Evolutionary conservation across 2,113 vertebrate genomes (phyloP).

Genomic region (Speoplatyrhinus poulsoni): DNA sequence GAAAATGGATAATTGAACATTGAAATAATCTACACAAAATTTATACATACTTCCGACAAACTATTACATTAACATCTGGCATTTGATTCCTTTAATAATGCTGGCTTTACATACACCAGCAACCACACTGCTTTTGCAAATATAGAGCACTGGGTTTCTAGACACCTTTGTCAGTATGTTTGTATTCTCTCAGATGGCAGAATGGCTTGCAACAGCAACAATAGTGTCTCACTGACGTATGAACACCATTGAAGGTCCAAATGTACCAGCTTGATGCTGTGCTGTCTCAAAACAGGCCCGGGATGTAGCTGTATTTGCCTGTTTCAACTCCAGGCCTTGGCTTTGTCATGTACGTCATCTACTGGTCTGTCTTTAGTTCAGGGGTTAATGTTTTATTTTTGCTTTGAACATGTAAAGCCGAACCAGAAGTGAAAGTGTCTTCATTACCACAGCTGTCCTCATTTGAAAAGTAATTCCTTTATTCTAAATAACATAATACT

Average conservation of each 20-base stretch:
- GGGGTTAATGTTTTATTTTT: too few species aligned
- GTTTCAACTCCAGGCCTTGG: slow-evolving; percentile 1
- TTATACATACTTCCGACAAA: not conserved
- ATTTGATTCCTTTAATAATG: slow-evolving; percentile 40
- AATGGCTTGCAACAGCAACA: slow-evolving; percentile 57
- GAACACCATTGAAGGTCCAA: slow-evolving; percentile 40
- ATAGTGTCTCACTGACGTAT: slow-evolving; percentile 56
- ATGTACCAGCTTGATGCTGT: slow-evolving; percentile 29
- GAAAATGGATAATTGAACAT: too few species aligned
- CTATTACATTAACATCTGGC: slow-evolving; percentile 1
- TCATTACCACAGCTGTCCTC: not conserved
- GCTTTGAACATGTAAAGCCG: too few species aligned
- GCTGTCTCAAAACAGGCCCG: slow-evolving; percentile 7
- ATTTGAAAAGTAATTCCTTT: not conserved
- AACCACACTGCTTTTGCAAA: slow-evolving; percentile 31
- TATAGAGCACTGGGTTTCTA: slow-evolving; percentile 19
- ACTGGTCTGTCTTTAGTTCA: too few species aligned
- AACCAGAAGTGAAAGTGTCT: not conserved
- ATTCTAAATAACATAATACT: not conserved
- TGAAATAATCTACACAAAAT: too few species aligned
- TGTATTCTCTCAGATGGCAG: slow-evolving; percentile 60
- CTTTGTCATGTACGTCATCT: not conserved
- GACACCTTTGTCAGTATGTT: slow-evolving; percentile 54
- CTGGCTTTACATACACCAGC: slow-evolving; percentile 11
- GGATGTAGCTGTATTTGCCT: not conserved